A percentile compares a stretch with the other conserved stretches of the same genome.
Evolutionary conservation across 1,140 invertebrate genomes (phyloP).

Genomic region (Cotesia chilonis): DNA sequence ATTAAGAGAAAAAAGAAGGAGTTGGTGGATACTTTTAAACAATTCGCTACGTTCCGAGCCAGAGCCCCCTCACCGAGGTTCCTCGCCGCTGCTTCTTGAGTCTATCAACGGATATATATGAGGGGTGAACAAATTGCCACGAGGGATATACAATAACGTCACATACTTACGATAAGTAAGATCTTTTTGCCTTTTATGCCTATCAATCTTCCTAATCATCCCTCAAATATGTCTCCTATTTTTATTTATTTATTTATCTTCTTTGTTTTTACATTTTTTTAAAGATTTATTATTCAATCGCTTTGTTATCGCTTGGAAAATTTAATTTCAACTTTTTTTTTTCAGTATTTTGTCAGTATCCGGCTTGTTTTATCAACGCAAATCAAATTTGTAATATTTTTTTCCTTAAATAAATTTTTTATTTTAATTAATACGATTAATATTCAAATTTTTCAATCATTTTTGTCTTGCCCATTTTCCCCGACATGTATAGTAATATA

Average conservation of each 20-base stretch:
- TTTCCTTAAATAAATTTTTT: too few relatives aligned
- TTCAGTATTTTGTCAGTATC: too few relatives aligned
- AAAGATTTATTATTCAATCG: too few relatives aligned
- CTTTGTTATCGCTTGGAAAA: too few relatives aligned
- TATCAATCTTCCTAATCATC: slow-evolving; percentile 12
- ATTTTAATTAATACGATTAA: too few relatives aligned
- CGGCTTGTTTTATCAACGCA: too few relatives aligned
- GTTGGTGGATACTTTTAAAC: slow-evolving; percentile 51
- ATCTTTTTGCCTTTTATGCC: slow-evolving; percentile 32
- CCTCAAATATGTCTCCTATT: background rate
- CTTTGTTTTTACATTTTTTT: too few relatives aligned
- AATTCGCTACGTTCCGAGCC: slow-evolving; percentile 45
- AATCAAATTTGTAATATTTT: too few relatives aligned
- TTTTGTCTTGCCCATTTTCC: too few relatives aligned
- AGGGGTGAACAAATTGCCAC: slow-evolving; percentile 44
- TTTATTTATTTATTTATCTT: background rate
- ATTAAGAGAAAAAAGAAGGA: slow-evolving; percentile 5
- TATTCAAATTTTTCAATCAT: too few relatives aligned
- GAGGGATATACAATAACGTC: slow-evolving; percentile 35
- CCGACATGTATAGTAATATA: too few relatives aligned
- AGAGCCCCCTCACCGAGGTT: background rate
- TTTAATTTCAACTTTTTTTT: too few relatives aligned
- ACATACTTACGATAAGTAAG: slow-evolving; percentile 31
- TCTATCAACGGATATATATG: slow-evolving; percentile 16
- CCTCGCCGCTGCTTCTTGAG: slow-evolving; percentile 14